phyloP scores from a whole-genome alignment of 2,888 invertebrate genomes.

The Germaria angustata region DNA sequence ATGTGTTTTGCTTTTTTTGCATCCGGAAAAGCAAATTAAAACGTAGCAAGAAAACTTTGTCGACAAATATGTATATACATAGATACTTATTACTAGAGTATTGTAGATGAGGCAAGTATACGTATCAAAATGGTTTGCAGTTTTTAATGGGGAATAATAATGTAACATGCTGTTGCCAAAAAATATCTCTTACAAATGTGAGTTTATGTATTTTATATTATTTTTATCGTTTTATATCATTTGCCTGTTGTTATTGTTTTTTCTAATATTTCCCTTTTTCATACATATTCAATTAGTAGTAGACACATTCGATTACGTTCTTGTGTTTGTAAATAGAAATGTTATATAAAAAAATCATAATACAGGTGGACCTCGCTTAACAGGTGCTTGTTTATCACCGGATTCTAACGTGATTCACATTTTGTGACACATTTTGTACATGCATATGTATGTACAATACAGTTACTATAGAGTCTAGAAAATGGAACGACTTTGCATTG shows the following conservation, averaged over 20 bases:
- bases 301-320: background rate
- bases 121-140: background rate
- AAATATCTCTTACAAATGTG: background rate
- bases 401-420: too few relatives aligned
- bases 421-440: too few relatives aligned
- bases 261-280: background rate
- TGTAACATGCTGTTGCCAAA: slow-evolving; percentile 14
- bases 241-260: background rate
- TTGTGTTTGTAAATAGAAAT: background rate
- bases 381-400: too few relatives aligned
- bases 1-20: slow-evolving; percentile 14
- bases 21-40: slow-evolving; percentile 6
- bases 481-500: too few relatives aligned
- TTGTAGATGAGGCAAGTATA: background rate
- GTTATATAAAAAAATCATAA: too few relatives aligned
- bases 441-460: too few relatives aligned
- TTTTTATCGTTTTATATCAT: background rate
- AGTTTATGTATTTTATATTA: background rate
- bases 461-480: too few relatives aligned
- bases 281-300: slow-evolving; percentile 23
- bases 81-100: background rate
- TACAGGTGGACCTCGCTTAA: too few relatives aligned
- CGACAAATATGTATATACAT: too few relatives aligned
- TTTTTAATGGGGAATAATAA: slow-evolving; percentile 22
- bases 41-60: slow-evolving; percentile 9